Evolutionary conservation across 2,888 invertebrate genomes (phyloP).

Genomic region (Anthrax anthrax): DNA sequence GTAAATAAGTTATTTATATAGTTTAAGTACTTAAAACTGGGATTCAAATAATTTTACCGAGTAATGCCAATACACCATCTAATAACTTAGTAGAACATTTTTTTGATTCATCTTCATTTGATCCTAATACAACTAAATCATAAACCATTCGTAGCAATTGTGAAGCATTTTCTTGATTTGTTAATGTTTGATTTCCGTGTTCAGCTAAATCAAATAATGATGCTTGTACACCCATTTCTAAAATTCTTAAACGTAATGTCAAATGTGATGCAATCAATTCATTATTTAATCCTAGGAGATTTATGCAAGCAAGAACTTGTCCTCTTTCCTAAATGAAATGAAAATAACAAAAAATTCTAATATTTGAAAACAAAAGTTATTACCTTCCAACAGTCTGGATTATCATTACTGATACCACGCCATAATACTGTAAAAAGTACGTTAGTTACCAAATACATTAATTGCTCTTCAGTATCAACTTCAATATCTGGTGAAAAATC

Average conservation of each 20-base stretch:
- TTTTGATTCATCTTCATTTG: slow-evolving; percentile 37
- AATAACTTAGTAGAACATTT: slow-evolving; percentile 39
- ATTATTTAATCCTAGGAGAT: slow-evolving; percentile 41
- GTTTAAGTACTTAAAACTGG: no score
- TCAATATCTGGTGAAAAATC: slow-evolving; percentile 28
- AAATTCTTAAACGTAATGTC: slow-evolving; percentile 39
- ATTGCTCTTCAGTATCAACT: slow-evolving; percentile 39
- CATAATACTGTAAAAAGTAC: slow-evolving; percentile 43
- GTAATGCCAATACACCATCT: slow-evolving; percentile 40
- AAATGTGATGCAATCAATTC: slow-evolving; percentile 40
- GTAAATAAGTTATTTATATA: no score
- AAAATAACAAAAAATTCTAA: not conserved
- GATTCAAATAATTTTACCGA: no score
- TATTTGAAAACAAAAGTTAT: not conserved
- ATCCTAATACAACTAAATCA: slow-evolving; percentile 41
- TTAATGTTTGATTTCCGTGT: slow-evolving; percentile 32
- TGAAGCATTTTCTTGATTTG: slow-evolving; percentile 40
- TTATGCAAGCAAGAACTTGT: slow-evolving; percentile 45
- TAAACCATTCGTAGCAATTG: slow-evolving; percentile 43
- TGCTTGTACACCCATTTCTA: slow-evolving; percentile 46
- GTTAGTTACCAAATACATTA: slow-evolving; percentile 42
- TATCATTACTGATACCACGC: slow-evolving; percentile 43
- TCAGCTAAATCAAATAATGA: slow-evolving; percentile 43
- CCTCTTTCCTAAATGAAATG: slow-evolving; percentile 34
- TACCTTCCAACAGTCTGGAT: slow-evolving; percentile 42